phyloP scores from a whole-genome alignment of 2,113 vertebrate species.

The Erpornis zantholeuca region DNA sequence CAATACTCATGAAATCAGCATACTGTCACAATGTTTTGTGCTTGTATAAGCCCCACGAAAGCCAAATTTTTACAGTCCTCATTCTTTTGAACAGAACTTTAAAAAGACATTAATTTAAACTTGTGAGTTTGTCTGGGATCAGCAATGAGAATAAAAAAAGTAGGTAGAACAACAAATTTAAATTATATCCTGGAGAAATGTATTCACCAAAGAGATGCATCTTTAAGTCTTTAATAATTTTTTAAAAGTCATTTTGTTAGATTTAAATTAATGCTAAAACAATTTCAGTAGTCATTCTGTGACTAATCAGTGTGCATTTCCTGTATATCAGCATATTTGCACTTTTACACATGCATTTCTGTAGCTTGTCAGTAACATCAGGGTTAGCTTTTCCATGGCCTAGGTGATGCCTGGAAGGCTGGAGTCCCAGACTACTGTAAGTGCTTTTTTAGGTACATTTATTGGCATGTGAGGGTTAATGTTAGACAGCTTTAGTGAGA shows the following conservation, averaged over 20 bases:
- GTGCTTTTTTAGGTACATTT: neutral
- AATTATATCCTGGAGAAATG: neutral
- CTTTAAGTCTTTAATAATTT: neutral
- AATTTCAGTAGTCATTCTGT: neutral
- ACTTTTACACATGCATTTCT: neutral
- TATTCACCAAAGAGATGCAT: neutral
- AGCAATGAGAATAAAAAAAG: neutral
- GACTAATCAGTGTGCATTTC: neutral
- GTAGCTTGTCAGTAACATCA: neutral
- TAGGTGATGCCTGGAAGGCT: neutral
- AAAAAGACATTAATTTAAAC: neutral
- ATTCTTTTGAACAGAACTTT: neutral
- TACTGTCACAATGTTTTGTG: neutral
- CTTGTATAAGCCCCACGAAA: neutral
- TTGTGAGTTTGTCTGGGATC: neutral
- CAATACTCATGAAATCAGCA: neutral
- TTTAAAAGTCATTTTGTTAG: neutral
- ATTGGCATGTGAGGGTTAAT: neutral
- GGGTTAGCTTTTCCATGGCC: neutral
- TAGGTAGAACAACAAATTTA: neutral
- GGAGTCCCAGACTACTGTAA: rapidly evolving
- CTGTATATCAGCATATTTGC: neutral
- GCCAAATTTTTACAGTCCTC: neutral
- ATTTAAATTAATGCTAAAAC: neutral
- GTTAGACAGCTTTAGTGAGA: neutral